These are phyloP conservation scores for Sterrhoptilus dennistouni DNA, from an alignment of 2,113 vertebrate genomes.

Conservation along the genomic window DNA sequence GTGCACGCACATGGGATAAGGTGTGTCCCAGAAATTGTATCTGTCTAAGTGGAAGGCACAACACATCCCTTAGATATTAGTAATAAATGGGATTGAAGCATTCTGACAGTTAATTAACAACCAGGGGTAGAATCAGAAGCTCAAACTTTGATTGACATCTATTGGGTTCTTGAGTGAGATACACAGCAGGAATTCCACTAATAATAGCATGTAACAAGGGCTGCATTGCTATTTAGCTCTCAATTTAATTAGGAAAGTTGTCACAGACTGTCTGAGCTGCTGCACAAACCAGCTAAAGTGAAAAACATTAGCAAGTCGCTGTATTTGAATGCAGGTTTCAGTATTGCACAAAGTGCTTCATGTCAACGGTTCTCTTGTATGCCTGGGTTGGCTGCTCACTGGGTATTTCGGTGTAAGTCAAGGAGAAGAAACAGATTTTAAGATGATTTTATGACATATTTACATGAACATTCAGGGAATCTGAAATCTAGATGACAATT, in stretches of 20 bases:
- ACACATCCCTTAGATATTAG: background rate
- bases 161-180: background rate
- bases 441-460: background rate
- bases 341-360: background rate
- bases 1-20: background rate
- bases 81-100: background rate
- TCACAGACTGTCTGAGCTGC: background rate
- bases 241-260: background rate
- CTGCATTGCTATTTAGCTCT: background rate
- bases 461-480: background rate
- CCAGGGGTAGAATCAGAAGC: background rate
- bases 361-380: background rate
- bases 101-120: conserved; percentile 11
- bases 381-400: background rate
- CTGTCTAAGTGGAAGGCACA: background rate
- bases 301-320: background rate
- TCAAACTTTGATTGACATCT: conserved; percentile 33
- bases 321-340: background rate
- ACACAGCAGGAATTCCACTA: background rate
- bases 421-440: background rate
- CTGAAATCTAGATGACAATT: background rate
- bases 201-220: background rate
- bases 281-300: background rate
- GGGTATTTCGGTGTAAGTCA: background rate
- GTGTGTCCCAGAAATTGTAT: background rate